These are phyloP conservation scores for Ariolimax columbianus DNA, from an alignment of 2,888 invertebrate species.

Conservation along the genomic window DNA sequence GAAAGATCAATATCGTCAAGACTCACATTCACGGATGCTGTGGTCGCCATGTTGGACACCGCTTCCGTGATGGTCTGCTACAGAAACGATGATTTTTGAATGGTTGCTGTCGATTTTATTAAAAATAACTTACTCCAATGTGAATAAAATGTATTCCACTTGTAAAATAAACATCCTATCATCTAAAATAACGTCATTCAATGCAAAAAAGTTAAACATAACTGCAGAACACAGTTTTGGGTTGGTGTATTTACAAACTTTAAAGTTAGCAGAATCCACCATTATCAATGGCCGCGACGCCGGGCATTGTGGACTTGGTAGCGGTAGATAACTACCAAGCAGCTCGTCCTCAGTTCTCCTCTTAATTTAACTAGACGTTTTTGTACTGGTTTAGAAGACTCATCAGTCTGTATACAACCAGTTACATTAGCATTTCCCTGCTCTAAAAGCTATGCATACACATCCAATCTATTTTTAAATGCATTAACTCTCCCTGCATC, in stretches of 20 bases:
- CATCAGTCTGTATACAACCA: too few relatives aligned
- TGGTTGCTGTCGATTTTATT: constrained; percentile 30
- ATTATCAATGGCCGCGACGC: constrained; percentile 3
- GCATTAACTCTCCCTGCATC: too few relatives aligned
- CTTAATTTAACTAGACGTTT: too few relatives aligned
- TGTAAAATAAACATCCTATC: neutral
- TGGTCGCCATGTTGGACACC: constrained; percentile 59
- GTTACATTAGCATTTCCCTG: too few relatives aligned
- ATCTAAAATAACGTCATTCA: neutral
- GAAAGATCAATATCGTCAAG: constrained; percentile 99
- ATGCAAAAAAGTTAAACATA: constrained; percentile 12
- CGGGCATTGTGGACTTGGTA: constrained; percentile 26
- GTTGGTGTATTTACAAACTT: constrained; percentile 36
- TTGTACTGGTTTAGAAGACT: too few relatives aligned
- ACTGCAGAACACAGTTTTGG: neutral
- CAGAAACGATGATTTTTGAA: neutral
- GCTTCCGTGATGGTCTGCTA: constrained; percentile 51
- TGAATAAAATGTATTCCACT: neutral
- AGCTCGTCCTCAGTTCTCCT: neutral
- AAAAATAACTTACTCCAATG: neutral
- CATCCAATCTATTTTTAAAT: too few relatives aligned
- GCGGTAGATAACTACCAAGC: constrained; percentile 27
- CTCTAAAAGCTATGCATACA: too few relatives aligned
- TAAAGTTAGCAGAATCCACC: constrained; percentile 30
- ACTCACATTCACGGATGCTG: constrained; percentile 81